These are phyloP conservation scores for Peromyscus nudipes DNA, from an alignment of 2,797 vertebrate genomes.

Conservation along the genomic window DNA sequence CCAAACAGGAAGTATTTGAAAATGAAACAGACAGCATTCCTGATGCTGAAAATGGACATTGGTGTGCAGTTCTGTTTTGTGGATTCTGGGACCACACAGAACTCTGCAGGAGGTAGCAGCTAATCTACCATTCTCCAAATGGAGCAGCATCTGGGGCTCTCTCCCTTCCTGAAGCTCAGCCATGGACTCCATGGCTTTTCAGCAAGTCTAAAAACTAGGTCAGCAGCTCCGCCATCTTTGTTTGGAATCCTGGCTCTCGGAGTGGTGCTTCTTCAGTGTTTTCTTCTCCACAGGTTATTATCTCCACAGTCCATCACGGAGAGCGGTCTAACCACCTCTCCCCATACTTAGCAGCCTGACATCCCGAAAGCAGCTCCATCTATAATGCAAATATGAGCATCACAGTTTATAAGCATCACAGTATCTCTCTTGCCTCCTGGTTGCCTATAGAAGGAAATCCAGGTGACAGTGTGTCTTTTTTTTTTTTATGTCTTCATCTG, in stretches of 20 bases:
- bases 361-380: neutral
- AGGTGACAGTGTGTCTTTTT: neutral
- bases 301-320: neutral
- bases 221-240: neutral
- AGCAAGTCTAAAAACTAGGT: neutral
- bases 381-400: neutral
- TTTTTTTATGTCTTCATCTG: neutral
- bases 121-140: neutral
- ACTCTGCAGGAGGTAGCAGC: neutral
- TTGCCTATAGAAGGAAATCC: neutral
- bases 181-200: neutral
- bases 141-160: neutral
- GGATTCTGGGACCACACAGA: neutral
- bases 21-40: conserved; percentile 25
- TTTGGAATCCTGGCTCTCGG: neutral
- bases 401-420: neutral
- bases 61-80: neutral
- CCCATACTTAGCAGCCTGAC: neutral
- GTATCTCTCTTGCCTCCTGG: neutral
- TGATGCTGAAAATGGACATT: neutral
- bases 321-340: neutral
- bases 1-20: conserved; percentile 1
- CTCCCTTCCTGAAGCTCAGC: neutral
- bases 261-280: neutral
- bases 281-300: neutral